Evolutionary conservation across 2,113 vertebrate species (phyloP), one percentile per base, ranked within the genome.

Genomic region (Nothocercus nigrocapillus): DNA sequence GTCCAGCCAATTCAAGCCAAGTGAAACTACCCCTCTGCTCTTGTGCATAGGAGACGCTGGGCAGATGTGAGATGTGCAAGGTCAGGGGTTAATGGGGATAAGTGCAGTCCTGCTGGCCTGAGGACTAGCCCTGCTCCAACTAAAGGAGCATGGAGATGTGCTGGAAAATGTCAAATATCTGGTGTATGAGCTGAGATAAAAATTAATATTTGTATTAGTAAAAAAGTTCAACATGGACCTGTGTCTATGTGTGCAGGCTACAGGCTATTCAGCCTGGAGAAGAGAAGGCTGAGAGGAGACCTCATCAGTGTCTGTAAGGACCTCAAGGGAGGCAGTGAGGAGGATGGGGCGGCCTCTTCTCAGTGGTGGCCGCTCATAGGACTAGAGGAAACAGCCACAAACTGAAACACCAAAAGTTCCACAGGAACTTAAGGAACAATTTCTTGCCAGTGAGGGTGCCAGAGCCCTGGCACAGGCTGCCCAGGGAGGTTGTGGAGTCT

Each of bases 31-130:
- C 2, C 5, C 32, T 89, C 66, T 42, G 66, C 32, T 70, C 70
- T 78, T 53, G 18, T 58, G 62, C 40, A 3, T 10, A 21, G 36
- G 58, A n/a, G 18, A 51, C 59, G 80, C 68, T 42, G 91, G 8
- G 28, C 82, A 93, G 90, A 92, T 89, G 80, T 58, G 79, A 96
- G 77, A 58, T 82, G 88, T 78, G 47, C 6, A 7, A 80, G 96
- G 95, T 97, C 97, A 96, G 9, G 59, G 96, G 93, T 96, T 96
- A 97, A 97, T 74, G 93, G 93, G 82, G 82, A 96, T 93, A 96
- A 96, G 79, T 90, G 89, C 89, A 85, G 90, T 93, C 94, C 85
- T 11, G 42, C 20, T 64, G 30, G 13, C 27, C 9, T 16, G 30
- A 74, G 32, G n/a, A 38, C 74, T 27, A 54, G 76, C 88, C 68